Evolutionary conservation across 2,113 vertebrate genomes (phyloP).

Genomic region (Promerops cafer): DNA sequence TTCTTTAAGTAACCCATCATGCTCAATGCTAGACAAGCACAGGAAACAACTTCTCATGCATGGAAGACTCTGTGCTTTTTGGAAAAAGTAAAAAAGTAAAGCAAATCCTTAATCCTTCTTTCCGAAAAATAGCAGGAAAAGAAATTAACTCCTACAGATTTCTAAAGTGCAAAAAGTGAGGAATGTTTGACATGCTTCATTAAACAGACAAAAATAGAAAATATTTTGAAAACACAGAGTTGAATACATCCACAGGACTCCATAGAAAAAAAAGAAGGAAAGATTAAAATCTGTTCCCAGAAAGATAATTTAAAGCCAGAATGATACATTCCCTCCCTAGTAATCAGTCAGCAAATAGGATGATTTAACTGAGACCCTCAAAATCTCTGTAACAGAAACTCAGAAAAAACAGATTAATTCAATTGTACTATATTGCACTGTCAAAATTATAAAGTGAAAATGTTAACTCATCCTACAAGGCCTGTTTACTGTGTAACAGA

Average conservation of each 20-base stretch:
- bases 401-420: background rate
- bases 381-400: background rate
- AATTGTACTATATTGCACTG: background rate
- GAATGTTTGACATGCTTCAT: background rate
- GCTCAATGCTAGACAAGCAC: background rate
- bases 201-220: background rate
- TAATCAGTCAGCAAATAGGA: background rate
- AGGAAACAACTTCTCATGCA: background rate
- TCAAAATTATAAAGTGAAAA: conserved; percentile 23
- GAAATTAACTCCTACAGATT: background rate
- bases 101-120: background rate
- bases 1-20: background rate
- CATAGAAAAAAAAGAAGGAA: background rate
- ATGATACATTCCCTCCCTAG: background rate
- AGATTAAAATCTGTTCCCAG: background rate
- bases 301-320: background rate
- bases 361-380: background rate
- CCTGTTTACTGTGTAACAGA: background rate
- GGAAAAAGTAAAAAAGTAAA: background rate
- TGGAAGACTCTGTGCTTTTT: background rate
- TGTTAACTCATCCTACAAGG: background rate
- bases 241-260: background rate
- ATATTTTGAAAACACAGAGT: background rate
- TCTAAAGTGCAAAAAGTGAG: background rate
- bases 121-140: background rate